Conservation (phyloP, 92 coral and sea anemone genomes). For the Palythoa heliodiscus region DNA sequence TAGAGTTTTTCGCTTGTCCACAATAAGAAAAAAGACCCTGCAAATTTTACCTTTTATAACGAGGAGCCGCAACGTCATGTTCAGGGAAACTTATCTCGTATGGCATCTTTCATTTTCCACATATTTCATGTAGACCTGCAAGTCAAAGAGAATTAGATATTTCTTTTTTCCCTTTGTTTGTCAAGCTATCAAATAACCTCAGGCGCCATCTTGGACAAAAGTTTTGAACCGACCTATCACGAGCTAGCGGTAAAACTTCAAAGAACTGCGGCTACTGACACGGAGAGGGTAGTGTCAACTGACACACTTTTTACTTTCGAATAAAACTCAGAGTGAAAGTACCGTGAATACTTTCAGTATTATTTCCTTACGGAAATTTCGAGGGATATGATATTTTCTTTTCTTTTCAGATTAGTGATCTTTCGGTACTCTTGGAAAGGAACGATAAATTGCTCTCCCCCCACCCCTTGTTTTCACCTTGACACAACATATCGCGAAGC, state of each 20-base stretch:
- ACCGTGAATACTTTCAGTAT: not conserved
- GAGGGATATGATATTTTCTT: not conserved
- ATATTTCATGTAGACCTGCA: conserved; percentile 83
- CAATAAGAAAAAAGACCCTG: conserved; percentile 1
- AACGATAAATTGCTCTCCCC: not conserved
- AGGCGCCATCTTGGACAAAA: conserved; percentile 92
- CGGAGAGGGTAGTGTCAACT: conserved; percentile 54
- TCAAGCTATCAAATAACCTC: conserved; percentile 89
- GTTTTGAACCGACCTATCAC: conserved; percentile 74
- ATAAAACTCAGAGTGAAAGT: not conserved
- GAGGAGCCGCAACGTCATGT: conserved; percentile 54
- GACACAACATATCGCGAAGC: conserved; percentile 64
- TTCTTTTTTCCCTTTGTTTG: conserved; percentile 79
- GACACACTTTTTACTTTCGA: not conserved
- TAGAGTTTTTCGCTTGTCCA: not conserved
- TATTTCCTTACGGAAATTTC: not conserved
- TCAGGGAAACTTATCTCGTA: conserved; percentile 69
- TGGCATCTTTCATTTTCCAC: conserved; percentile 92
- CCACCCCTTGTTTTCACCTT: conserved; percentile 36
- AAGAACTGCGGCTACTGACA: conserved; percentile 53
- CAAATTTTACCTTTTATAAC: conserved; percentile 41
- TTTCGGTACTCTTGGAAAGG: conserved; percentile 7
- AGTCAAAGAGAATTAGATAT: conserved; percentile 91
- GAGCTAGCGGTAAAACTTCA: conserved; percentile 72
- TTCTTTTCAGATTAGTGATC: not conserved